Conservation (phyloP, 2,888 invertebrate genomes). For the Agrenia bidenticulata region DNA sequence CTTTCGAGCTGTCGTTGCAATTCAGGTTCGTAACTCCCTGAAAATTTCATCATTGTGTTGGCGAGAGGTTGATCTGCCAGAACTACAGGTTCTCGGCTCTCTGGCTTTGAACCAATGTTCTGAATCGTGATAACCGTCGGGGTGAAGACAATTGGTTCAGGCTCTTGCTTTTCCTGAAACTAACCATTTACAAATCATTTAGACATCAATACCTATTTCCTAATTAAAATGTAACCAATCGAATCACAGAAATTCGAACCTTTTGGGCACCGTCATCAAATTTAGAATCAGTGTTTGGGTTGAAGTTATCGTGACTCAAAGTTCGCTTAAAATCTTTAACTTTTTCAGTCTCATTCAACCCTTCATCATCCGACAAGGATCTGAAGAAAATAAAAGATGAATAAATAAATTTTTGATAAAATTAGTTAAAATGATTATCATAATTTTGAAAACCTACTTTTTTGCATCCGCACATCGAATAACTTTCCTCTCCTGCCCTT, state of each 20-base stretch:
- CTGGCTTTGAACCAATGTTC: neutral
- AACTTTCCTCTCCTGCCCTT: constrained; percentile 63
- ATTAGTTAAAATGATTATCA: neutral
- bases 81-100: neutral
- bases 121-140: neutral
- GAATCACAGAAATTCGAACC: too few relatives aligned
- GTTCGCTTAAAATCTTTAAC: constrained; percentile 37
- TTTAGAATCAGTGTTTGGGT: neutral
- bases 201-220: too few relatives aligned
- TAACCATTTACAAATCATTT: too few relatives aligned
- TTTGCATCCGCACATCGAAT: constrained; percentile 48
- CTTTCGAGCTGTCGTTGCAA: constrained; percentile 49
- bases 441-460: neutral
- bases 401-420: neutral
- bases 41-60: constrained; percentile 42
- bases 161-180: too few relatives aligned
- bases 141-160: too few relatives aligned
- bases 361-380: constrained; percentile 44
- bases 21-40: constrained; percentile 48
- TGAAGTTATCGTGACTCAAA: constrained; percentile 42
- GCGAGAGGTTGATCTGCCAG: neutral
- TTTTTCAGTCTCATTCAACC: constrained; percentile 33
- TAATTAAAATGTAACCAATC: too few relatives aligned
- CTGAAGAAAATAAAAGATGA: constrained; percentile 19
- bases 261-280: too few relatives aligned